Base-by-base conservation (phyloP, 2,888 invertebrate species). In the Pilophorus perplexus region DNA sequence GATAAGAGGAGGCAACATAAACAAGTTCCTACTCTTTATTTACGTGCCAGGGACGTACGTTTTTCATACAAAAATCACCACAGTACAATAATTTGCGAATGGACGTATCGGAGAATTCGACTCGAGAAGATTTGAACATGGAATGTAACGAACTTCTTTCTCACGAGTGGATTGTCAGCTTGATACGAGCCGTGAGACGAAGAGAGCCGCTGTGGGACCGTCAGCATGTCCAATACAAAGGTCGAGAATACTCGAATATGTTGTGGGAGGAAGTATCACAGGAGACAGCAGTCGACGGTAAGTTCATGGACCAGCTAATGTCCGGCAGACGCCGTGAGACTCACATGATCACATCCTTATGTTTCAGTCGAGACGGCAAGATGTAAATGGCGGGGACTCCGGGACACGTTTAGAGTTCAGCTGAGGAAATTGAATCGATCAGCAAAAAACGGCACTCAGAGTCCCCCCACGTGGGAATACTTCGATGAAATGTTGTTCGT, bases 141-240 rank as follows among this genome's bases (percentile, higher is more conserved):
- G n/a, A n/a, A n/a, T n/a, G n/a, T n/a, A n/a, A n/a, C n/a, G n/a
- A n/a, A n/a, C n/a, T n/a, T n/a, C n/a, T n/a, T n/a, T n/a, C n/a
- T n/a, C n/a, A n/a, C n/a, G n/a, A n/a, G n/a, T n/a, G n/a, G 37
- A 62, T 69, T 14, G 38, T 37, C 28, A 54, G 54, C 18, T 48
- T 69, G 52, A 69, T 69, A 14, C 37, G 54, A 40, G 44, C 66
- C 10, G 69, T 69, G 48, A 52, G 44, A 66, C 64, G 64, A 14
- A 48, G 69, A 16, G 69, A 67, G 25, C 64, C 69, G 33, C 62
- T 69, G 10, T 69, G 69, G 69, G 67, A 69, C 59, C 46, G 69
- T 28, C 59, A 69, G 50, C 69, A 69, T 57, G 67, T 67, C 3
- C 69, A 67, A 33, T 69, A 69, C 42, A 69, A 69, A 40, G 69